Evolutionary conservation across 2,888 invertebrate species (phyloP), one percentile per base, ranked within the genome.

Genomic region (Thecocarcelia acutangulata): DNA sequence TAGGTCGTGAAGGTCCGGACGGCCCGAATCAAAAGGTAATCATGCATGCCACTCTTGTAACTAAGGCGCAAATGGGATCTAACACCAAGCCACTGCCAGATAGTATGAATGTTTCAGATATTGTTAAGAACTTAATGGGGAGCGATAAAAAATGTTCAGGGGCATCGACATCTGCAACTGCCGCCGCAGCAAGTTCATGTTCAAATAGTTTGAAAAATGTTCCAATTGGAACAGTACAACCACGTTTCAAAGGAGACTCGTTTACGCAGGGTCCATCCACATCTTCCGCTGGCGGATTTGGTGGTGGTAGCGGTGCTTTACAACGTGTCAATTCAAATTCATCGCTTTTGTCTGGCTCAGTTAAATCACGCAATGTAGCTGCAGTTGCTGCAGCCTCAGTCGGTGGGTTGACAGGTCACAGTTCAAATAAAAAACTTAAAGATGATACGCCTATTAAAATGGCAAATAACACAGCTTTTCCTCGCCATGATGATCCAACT

Each of bases 31-130:
- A 93, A 74, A 91, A 93, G 81, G 93, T 94, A 13, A 90, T 91
- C 2, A 92, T 94, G 91, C 92, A 93, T 83, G 94, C 94, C 0
- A 93, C 94, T 66, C 87, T 94, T 12, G 93, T 94, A 11, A 94
- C 93, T 1, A 93, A 94, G 87, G 92, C 93, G 5, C 92, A 90
- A 84, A 90, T 91, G 88, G 89, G 89, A 11, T 88, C 89, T 3
- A 91, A 91, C 69, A 86, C 89, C 0, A 90, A 89, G 68, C 90
- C 90, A 2, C 80, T 90, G 68, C 90, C 90, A 0, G 91, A 91
- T 58, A 87, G 88, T 3, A 86, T 90, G 84, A 90, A 90, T 83
- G 89, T 89, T 4, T 90, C 90, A 21, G 91, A 91, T 78, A 87
- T 91, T 75, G 90, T 91, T 0, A 91, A 91, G 80, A 89, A 88